Conservation (phyloP, 2,113 vertebrate genomes). For the Aptenodytes patagonicus region DNA sequence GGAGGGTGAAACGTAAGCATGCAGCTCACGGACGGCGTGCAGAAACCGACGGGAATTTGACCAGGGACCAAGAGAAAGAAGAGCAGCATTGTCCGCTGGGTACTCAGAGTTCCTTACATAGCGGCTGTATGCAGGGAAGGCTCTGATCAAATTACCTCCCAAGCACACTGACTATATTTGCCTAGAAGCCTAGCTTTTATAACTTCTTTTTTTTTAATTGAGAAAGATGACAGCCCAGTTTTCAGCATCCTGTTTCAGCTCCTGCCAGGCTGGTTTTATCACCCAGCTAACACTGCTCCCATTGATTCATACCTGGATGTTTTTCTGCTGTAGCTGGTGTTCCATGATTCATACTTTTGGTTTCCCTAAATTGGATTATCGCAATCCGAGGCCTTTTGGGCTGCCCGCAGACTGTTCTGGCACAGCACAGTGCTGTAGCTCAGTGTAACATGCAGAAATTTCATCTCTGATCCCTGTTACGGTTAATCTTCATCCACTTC, state of each 20-base stretch:
- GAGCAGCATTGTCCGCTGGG: not conserved
- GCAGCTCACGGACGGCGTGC: fast-evolving
- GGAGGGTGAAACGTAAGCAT: no score
- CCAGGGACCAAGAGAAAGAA: not conserved
- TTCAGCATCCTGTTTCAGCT: not conserved
- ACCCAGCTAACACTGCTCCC: not conserved
- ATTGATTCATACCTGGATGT: not conserved
- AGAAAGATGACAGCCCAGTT: not conserved
- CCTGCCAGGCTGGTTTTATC: not conserved
- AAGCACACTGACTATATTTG: not conserved
- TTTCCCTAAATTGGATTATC: not conserved
- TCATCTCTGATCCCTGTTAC: not conserved
- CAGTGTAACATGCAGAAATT: not conserved
- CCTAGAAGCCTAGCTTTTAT: not conserved
- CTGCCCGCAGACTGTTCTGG: not conserved
- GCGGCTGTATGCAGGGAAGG: not conserved
- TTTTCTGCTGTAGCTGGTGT: not conserved
- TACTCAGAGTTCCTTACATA: fast-evolving
- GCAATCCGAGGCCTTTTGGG: not conserved
- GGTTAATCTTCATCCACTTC: not conserved
- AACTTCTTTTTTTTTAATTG: not conserved
- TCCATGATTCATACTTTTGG: not conserved
- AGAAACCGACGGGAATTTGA: not conserved
- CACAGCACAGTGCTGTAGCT: not conserved
- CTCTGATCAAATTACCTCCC: not conserved